phyloP scores from a whole-genome alignment of 92 coral and sea anemone species.

The Meandrina meandrites region DNA sequence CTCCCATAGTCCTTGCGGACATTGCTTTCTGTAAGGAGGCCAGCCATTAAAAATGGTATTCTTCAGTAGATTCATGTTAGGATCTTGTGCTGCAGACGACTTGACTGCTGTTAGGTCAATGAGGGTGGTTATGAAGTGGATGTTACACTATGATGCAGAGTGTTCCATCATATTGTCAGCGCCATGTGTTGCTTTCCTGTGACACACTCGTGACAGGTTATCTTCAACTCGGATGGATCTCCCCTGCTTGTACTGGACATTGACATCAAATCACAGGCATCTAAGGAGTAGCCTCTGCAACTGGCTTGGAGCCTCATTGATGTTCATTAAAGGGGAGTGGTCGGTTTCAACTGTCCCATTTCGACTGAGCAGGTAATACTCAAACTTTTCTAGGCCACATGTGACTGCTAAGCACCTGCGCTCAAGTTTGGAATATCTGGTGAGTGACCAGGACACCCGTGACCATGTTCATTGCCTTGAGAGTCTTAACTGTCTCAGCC shows the following conservation, averaged over 20 bases:
- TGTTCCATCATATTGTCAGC: not conserved
- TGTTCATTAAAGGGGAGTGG: too few relatives aligned
- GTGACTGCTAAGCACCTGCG: too few relatives aligned
- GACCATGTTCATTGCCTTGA: too few relatives aligned
- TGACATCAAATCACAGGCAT: conserved; percentile 27
- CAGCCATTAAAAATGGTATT: too few relatives aligned
- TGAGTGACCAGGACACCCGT: too few relatives aligned
- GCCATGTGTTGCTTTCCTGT: not conserved
- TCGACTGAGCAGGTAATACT: too few relatives aligned
- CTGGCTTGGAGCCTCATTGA: too few relatives aligned
- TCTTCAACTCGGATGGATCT: conserved; percentile 35
- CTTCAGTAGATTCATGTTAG: conserved; percentile 21
- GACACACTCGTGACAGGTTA: conserved; percentile 52
- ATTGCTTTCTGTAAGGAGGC: conserved; percentile 23
- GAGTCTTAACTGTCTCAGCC: too few relatives aligned
- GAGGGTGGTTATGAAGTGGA: not conserved
- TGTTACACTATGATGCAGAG: not conserved
- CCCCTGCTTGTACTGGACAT: conserved; percentile 25
- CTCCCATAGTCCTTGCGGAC: conserved; percentile 17
- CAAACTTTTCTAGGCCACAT: too few relatives aligned
- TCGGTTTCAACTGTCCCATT: too few relatives aligned
- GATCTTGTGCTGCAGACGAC: conserved; percentile 17
- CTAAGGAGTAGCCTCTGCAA: too few relatives aligned
- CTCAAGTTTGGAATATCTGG: too few relatives aligned
- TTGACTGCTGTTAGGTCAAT: not conserved